These are phyloP conservation scores for Miichthys miiuy DNA, from an alignment of 2,797 vertebrate species.

Conservation along the genomic window DNA sequence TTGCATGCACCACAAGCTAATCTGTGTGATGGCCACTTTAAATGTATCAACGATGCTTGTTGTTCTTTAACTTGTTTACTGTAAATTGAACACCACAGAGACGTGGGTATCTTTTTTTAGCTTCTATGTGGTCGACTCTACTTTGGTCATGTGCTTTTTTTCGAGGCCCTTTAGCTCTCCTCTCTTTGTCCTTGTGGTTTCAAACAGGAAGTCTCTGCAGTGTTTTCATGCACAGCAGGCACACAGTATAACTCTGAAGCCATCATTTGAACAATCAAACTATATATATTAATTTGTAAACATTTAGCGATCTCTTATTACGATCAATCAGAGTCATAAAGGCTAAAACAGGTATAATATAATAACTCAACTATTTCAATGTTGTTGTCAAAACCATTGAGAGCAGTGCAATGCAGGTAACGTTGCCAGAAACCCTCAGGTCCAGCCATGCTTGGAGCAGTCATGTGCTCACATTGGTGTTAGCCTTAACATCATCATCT, in stretches of 20 bases:
- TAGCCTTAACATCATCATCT: background rate
- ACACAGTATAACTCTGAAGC: background rate
- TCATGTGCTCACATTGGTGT: background rate
- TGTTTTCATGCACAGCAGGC: constrained; percentile 29
- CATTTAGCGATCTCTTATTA: background rate
- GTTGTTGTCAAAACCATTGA: too few species aligned
- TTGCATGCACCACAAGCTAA: background rate
- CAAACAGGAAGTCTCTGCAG: constrained; percentile 42
- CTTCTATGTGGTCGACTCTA: constrained; percentile 1
- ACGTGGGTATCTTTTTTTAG: constrained; percentile 14
- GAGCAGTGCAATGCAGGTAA: background rate
- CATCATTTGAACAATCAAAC: background rate
- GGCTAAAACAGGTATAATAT: background rate
- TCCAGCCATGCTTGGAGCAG: background rate
- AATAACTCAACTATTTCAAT: too few species aligned
- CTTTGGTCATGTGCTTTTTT: background rate
- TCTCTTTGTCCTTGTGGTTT: constrained; percentile 28
- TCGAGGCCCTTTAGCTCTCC: constrained; percentile 2
- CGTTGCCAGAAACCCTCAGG: background rate
- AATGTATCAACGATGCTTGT: background rate
- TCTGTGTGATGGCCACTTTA: background rate
- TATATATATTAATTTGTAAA: too few species aligned
- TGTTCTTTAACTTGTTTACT: constrained; percentile 1
- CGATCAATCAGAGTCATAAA: background rate
- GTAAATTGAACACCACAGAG: background rate